These are phyloP conservation scores for Diabrotica balteata DNA, from an alignment of 2,888 invertebrate genomes.

Conservation along the genomic window DNA sequence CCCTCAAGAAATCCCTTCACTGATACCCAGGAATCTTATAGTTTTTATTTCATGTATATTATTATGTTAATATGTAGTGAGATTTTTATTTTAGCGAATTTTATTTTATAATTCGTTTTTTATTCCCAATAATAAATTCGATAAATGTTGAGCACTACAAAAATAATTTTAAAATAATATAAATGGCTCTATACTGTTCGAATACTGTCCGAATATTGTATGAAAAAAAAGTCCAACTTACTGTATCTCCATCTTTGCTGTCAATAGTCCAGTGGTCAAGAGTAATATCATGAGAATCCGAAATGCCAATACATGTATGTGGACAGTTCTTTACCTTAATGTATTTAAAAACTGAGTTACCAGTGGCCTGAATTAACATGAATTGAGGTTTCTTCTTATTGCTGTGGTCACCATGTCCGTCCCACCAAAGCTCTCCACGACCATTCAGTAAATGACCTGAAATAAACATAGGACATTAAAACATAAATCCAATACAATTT, in stretches of 20 bases:
- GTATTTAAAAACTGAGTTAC: constrained; percentile 19
- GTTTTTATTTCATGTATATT: no score
- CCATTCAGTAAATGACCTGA: constrained; percentile 22
- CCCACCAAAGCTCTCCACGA: constrained; percentile 26
- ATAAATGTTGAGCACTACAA: no score
- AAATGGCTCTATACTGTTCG: no score
- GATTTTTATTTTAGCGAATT: no score
- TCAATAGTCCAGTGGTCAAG: constrained; percentile 22
- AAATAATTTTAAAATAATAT: no score
- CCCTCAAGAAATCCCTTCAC: no score
- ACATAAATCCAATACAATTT: no score
- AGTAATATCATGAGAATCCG: constrained; percentile 7
- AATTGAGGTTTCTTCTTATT: constrained; percentile 23
- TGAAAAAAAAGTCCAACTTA: neutral
- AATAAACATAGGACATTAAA: neutral
- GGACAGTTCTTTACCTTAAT: constrained; percentile 29
- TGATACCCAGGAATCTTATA: no score
- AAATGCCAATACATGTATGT: constrained; percentile 21
- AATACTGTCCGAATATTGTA: no score
- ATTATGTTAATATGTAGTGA: no score
- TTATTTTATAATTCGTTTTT: no score
- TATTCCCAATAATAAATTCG: no score
- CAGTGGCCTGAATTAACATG: constrained; percentile 22
- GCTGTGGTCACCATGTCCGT: constrained; percentile 24
- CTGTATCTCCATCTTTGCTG: constrained; percentile 15